These are phyloP conservation scores for Drosophila mayaguana DNA, from an alignment of 2,888 invertebrate species.

Conservation along the genomic window DNA sequence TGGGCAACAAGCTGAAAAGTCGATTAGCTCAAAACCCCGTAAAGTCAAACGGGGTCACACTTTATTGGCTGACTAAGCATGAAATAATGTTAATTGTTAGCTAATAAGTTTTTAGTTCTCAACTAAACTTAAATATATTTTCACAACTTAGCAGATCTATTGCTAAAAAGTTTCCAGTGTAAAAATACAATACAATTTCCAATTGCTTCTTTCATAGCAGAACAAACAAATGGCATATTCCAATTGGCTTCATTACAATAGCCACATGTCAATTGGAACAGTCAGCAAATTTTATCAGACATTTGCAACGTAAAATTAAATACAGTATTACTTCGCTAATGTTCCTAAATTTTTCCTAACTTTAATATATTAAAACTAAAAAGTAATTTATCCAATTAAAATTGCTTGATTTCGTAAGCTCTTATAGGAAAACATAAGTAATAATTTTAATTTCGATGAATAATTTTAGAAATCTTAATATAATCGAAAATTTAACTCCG, in stretches of 20 bases:
- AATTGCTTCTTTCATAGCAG: not conserved
- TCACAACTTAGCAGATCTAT: not conserved
- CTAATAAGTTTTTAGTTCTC: not conserved
- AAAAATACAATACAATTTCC: not conserved
- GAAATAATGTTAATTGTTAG: conserved; percentile 2
- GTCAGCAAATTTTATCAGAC: not conserved
- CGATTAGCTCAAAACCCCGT: conserved; percentile 32
- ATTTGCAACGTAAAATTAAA: not conserved
- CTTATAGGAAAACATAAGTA: too few relatives aligned
- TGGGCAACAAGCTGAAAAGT: conserved; percentile 25
- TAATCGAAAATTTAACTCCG: too few relatives aligned
- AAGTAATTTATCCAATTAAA: too few relatives aligned
- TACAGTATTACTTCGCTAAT: not conserved
- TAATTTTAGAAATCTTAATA: too few relatives aligned
- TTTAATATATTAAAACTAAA: too few relatives aligned
- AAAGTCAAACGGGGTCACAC: conserved; percentile 13
- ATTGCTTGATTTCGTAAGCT: too few relatives aligned
- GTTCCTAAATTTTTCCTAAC: too few relatives aligned
- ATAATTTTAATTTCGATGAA: too few relatives aligned
- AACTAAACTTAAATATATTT: not conserved
- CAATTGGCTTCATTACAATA: not conserved
- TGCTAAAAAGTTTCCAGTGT: not conserved
- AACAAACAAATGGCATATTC: not conserved
- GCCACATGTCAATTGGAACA: not conserved
- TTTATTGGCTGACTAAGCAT: conserved; percentile 10